These are phyloP conservation scores for Apaloderma vittatum DNA, from an alignment of 2,113 vertebrate genomes.

Conservation along the genomic window DNA sequence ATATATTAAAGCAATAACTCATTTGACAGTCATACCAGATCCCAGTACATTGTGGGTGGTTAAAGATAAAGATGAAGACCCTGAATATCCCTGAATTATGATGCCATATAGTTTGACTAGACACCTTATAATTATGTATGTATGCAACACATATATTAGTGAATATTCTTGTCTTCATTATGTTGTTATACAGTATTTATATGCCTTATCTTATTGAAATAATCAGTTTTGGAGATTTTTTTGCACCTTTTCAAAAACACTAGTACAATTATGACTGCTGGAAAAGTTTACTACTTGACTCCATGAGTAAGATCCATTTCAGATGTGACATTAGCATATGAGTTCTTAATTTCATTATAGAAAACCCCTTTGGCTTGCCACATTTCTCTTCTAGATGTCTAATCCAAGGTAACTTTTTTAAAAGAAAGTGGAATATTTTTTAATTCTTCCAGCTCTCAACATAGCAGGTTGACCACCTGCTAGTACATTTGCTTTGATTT, in stretches of 20 bases:
- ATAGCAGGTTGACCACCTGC: neutral
- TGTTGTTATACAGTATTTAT: neutral
- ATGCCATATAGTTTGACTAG: neutral
- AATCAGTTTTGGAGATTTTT: neutral
- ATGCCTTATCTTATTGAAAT: neutral
- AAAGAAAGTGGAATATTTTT: neutral
- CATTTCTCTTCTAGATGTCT: neutral
- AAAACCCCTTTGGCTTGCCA: neutral
- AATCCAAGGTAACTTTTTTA: neutral
- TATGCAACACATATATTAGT: neutral
- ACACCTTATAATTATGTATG: neutral
- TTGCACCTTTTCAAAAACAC: neutral
- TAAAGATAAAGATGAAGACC: neutral
- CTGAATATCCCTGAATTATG: neutral
- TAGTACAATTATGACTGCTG: neutral
- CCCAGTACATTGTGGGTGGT: neutral
- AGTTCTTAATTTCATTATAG: neutral
- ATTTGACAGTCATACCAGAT: neutral
- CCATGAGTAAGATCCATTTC: neutral
- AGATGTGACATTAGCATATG: neutral
- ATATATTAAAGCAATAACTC: neutral
- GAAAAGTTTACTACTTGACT: neutral
- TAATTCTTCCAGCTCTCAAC: constrained; percentile 51
- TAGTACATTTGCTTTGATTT: constrained; percentile 51
- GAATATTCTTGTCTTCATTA: neutral